These are phyloP conservation scores for Symphodus melops DNA, from an alignment of 2,113 vertebrate genomes.

Conservation along the genomic window DNA sequence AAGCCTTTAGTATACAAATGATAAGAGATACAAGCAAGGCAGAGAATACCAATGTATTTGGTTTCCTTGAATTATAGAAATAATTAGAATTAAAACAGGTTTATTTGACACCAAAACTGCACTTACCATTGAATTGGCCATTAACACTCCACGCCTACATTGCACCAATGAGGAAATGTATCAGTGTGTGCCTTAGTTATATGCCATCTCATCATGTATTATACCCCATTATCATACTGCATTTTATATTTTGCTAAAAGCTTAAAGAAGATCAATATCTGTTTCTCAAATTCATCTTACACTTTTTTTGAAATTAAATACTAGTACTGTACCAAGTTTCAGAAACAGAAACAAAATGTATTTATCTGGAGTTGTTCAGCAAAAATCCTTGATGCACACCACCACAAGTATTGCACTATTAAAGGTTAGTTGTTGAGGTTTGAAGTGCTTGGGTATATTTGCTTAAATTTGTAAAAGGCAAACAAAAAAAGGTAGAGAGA, in stretches of 20 bases:
- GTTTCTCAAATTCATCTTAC: neutral
- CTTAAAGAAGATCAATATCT: neutral
- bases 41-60: too few relatives aligned
- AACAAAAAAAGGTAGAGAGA: neutral
- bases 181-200: neutral
- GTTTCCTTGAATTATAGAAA: neutral
- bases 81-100: too few relatives aligned
- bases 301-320: neutral
- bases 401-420: too few relatives aligned
- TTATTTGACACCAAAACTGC: neutral
- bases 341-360: neutral
- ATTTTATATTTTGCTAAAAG: neutral
- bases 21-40: too few relatives aligned
- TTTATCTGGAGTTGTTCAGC: neutral
- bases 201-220: slow-evolving; percentile 1
- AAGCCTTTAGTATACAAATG: too few relatives aligned
- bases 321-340: neutral
- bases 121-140: neutral
- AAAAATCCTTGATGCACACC: too few relatives aligned
- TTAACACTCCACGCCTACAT: neutral
- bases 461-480: neutral
- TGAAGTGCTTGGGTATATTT: too few relatives aligned
- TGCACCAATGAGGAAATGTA: neutral
- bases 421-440: too few relatives aligned
- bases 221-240: slow-evolving; percentile 5